A percentile compares a stretch with the other conserved stretches of the same genome.
Conservation (phyloP, 30 jellyfish, hydroid and myxozoan genomes). For the Aurelia aurita region DNA sequence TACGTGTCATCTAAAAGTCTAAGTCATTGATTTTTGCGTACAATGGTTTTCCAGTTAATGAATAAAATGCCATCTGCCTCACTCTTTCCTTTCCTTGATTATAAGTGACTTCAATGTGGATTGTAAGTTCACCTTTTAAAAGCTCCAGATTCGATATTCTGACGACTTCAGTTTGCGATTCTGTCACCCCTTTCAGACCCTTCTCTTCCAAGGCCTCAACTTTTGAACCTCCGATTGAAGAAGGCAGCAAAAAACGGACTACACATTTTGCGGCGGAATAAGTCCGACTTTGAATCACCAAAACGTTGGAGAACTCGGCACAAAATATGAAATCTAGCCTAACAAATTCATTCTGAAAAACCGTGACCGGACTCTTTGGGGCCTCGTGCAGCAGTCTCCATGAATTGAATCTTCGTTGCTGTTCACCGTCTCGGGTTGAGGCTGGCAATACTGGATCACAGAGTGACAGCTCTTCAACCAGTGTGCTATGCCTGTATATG, state of each 20-base stretch:
- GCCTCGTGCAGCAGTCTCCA: constrained; percentile 88
- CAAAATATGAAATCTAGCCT: constrained; percentile 74
- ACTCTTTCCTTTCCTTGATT: constrained; percentile 45
- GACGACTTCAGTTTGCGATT: constrained; percentile 51
- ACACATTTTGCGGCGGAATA: constrained; percentile 34
- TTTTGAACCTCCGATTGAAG: constrained; percentile 89
- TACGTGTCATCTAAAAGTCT: neutral
- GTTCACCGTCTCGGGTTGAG: neutral
- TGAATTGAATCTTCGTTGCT: neutral
- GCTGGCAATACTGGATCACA: constrained; percentile 63
- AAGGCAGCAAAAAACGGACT: constrained; percentile 71
- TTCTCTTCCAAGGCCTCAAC: constrained; percentile 61
- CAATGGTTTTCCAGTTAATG: constrained; percentile 71
- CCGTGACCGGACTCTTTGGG: constrained; percentile 85
- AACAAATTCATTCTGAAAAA: constrained; percentile 65
- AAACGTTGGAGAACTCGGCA: constrained; percentile 89
- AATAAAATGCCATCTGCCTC: constrained; percentile 61
- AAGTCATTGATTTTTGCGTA: constrained; percentile 71
- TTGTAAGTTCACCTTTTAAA: constrained; percentile 78
- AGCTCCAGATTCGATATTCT: constrained; percentile 83
- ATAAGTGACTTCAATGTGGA: constrained; percentile 73
- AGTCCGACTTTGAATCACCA: constrained; percentile 83
- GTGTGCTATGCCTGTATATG: constrained; percentile 83
- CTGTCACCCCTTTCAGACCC: constrained; percentile 20
- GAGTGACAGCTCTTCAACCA: constrained; percentile 78